phyloP scores from a whole-genome alignment of 35 echinoderm and acorn worm genomes.

The Ptychodera flava region DNA sequence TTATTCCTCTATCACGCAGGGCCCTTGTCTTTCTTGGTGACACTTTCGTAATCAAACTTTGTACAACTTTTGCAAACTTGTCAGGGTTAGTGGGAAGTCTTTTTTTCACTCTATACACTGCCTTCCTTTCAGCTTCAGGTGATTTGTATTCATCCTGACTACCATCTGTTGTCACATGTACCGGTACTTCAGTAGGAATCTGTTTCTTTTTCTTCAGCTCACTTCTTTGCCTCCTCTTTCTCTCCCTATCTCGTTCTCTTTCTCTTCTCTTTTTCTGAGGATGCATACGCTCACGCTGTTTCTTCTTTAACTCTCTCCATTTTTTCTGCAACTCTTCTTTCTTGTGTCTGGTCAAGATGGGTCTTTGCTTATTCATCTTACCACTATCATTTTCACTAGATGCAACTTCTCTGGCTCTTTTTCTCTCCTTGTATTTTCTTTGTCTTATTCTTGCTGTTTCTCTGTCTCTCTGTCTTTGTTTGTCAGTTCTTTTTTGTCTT shows the following conservation, averaged over 20 bases:
- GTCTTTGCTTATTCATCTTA: background rate
- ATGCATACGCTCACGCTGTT: background rate
- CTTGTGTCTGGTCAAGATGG: slow-evolving; percentile 8
- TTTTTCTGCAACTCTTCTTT: slow-evolving; percentile 16
- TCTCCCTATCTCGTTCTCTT: slow-evolving; percentile 19
- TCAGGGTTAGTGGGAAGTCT: background rate
- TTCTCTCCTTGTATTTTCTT: background rate
- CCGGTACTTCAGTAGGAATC: too few species aligned
- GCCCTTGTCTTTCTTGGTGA: background rate
- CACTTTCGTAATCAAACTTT: background rate
- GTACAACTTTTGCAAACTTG: background rate
- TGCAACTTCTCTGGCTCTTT: background rate
- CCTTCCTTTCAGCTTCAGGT: background rate
- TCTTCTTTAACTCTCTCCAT: slow-evolving; percentile 10
- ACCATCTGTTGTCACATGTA: too few species aligned
- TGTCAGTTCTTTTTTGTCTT: slow-evolving; percentile 9
- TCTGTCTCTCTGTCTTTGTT: slow-evolving; percentile 17
- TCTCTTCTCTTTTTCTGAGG: slow-evolving; percentile 16
- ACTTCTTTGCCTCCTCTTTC: slow-evolving; percentile 6
- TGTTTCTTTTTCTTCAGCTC: background rate
- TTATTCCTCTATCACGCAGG: background rate
- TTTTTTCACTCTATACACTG: background rate
- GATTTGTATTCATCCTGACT: background rate
- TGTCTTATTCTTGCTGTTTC: slow-evolving; percentile 15
- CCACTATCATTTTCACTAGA: background rate